These are phyloP conservation scores for Drosophila fungiperda DNA, from an alignment of 2,888 invertebrate species.

Conservation along the genomic window DNA sequence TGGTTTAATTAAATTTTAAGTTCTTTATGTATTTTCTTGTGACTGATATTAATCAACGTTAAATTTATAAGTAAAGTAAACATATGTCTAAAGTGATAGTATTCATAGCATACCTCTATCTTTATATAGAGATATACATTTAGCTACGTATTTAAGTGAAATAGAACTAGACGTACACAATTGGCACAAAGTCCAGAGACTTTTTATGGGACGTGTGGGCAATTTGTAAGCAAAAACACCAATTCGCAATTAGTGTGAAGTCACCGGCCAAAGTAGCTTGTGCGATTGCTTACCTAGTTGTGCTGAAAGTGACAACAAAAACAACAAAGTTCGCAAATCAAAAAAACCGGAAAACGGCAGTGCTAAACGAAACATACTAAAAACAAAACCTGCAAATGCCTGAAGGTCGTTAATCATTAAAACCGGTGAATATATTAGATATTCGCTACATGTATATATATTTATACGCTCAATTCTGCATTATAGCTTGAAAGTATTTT, in stretches of 20 bases:
- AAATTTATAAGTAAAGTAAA: not conserved
- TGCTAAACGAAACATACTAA: conserved; percentile 25
- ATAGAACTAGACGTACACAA: conserved; percentile 13
- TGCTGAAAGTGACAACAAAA: conserved; percentile 19
- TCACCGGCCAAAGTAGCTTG: conserved; percentile 47
- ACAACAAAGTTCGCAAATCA: not conserved
- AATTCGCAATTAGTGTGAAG: conserved; percentile 18
- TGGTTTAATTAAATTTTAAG: not conserved
- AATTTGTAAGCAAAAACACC: conserved; percentile 35
- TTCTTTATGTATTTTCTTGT: not conserved
- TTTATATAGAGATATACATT: conserved; percentile 3
- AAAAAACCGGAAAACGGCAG: conserved; percentile 42
- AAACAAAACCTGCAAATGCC: not conserved
- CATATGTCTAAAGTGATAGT: not conserved
- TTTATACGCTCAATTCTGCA: not conserved
- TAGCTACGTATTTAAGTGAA: conserved; percentile 14
- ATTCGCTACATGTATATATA: not conserved
- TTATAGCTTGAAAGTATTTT: not conserved
- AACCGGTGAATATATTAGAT: not conserved
- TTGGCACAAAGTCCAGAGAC: conserved; percentile 54
- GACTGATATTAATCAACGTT: not conserved
- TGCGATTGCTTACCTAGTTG: conserved; percentile 16
- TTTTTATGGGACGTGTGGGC: conserved; percentile 40
- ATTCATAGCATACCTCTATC: not conserved
- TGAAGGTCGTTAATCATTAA: not conserved